Evolutionary conservation across 2,888 invertebrate genomes (phyloP), one percentile per base, ranked within the genome.

Genomic region (Hermodice carunculata): DNA sequence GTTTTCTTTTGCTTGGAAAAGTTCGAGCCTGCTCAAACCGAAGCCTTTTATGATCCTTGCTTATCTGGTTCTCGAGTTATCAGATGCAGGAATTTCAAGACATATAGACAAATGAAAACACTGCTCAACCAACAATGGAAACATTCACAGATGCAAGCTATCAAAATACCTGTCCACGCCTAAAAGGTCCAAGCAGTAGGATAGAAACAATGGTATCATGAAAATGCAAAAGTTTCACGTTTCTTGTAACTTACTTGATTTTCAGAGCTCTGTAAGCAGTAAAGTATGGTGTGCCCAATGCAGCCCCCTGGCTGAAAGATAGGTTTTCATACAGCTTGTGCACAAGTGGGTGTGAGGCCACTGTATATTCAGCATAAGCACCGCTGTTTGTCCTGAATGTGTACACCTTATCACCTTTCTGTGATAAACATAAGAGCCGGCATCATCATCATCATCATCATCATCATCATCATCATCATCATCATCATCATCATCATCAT

Each of bases 181-280:
- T n/a, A n/a, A n/a, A n/a, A n/a, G n/a, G n/a, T n/a, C n/a, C n/a
- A n/a, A n/a, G n/a, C n/a, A n/a, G n/a, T n/a, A n/a, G n/a, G n/a
- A n/a, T n/a, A n/a, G n/a, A n/a, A n/a, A n/a, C n/a, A n/a, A n/a
- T n/a, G n/a, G n/a, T n/a, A n/a, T n/a, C n/a, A n/a, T n/a, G n/a
- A n/a, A n/a, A n/a, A n/a, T n/a, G n/a, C n/a, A n/a, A n/a, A n/a
- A n/a, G n/a, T n/a, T n/a, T n/a, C n/a, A n/a, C n/a, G n/a, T n/a
- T n/a, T n/a, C n/a, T n/a, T n/a, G 32, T 24, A 19, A 63, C 84
- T 79, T 81, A 88, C 88, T 83, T 85, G 43, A 83, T 76, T 61
- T 88, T 78, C 2, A 90, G 76, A 1, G 89, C 88, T 68, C 88
- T 83, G 77, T 88, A 89, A 0, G 89, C 89, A 17, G 89, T 89